Base-by-base conservation (phyloP, 2,888 invertebrate genomes). In the Sisyra terminalis region DNA sequence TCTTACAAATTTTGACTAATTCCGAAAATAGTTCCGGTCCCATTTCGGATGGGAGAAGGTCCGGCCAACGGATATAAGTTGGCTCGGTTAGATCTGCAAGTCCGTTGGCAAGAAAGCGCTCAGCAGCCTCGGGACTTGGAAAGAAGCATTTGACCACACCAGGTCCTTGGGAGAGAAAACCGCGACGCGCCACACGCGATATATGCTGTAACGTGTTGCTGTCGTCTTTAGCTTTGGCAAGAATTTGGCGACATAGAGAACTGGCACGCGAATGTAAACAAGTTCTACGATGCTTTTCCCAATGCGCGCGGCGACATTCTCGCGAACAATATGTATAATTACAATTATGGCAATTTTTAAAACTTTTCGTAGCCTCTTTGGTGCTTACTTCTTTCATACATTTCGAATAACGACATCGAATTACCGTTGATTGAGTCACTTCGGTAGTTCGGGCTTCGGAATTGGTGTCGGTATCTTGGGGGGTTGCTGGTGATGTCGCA, bases 281-380 rank as follows among this genome's bases (percentile, higher is more conserved):
- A 30, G 83, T 82, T 54, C 84, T 83, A 46, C 90, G 77, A 58
- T 96, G 96, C 53, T 84, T 81, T 57, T 88, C 85, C 93, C 93
- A 94, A 59, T 96, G 92, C 10, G 83, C 77, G 46, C 86, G 70
- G 16, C 96, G 75, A 60, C 94, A 96, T 54, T 85, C 81, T 46
- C 87, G 73, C 46, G 89, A 87, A 65, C 96, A 96, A 65, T 96
- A 96, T 55, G 85, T 78, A 56, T 90, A 88, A 51, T 86, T 83
- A 67, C 96, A 96, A 61, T 94, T 93, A 67, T 92, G 92, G 63
- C 90, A 92, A 52, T 84, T 85, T 61, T 93, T 92, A 69, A 80
- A 94, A 53, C 74, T 73, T 51, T 76, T 71, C 50, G 84, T 78
- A 46, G 93, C 93, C 51, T 87, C 82, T 45, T 73, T 67, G 44